Evolutionary conservation across 92 coral and sea anemone genomes (phyloP), one percentile per base, ranked within the genome.

Genomic region (Phenganax stokvisi): DNA sequence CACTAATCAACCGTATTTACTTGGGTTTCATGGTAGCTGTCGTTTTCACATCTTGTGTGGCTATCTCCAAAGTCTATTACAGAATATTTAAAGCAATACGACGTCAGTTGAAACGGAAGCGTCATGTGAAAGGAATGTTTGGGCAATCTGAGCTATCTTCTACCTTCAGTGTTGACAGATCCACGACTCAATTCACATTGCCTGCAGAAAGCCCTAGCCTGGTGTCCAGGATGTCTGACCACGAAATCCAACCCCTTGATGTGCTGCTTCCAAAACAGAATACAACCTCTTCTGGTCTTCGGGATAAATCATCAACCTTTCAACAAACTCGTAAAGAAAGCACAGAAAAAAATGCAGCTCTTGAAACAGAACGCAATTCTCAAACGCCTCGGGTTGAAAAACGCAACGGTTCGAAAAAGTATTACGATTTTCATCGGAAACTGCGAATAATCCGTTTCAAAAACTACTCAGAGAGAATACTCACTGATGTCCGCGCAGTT

Each of bases 401-500:
- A 20, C 51, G 60, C 63, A 72, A 10, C 54, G 55, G 17, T 71
- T 72, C 31, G 51, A 72, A 54, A 71, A 74, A 51, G 80, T 72
- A 6, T 71, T 58, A 59, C 74, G 67, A 12, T 20, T 68, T n/a
- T 53, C 64, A 28, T 12, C 60, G 75, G 20, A 73, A 30, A 28
- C 30, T 77, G 0, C 69, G 83, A 31, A 78, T 55, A 13, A 55
- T 20, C 15, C 81, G 81, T 16, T 62, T 77, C 17, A 77, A 77
- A 54, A 89, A 88, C 72, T 52, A 85, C 15, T 76, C 91, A 10
- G 58, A 71, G 51, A 91, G 85, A 54, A 71, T 93, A 8, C 74
- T 90, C 15, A 85, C 77, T 1, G 97, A 93, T 75, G 89, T 93
- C 11, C 92, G 85, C 80, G 97, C 91, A 0, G 97, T 92, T 0